Conservation (phyloP, 2,888 invertebrate genomes). For the Schizaphis graminum region DNA sequence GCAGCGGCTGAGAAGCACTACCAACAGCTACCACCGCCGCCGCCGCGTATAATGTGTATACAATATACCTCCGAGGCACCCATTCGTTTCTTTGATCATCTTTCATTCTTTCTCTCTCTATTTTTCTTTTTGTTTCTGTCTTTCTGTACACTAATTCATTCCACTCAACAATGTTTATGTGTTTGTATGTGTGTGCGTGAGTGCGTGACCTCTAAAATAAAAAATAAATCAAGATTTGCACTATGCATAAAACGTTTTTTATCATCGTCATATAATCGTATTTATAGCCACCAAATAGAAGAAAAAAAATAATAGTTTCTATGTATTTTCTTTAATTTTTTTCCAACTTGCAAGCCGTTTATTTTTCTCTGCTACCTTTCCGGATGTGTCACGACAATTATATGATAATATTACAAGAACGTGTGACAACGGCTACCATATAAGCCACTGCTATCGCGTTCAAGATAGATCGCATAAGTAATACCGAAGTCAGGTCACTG, state of each 20-base stretch:
- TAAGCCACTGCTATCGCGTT: neutral
- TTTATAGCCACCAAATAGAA: neutral
- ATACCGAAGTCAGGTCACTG: neutral
- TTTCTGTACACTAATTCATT: neutral
- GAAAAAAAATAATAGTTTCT: neutral
- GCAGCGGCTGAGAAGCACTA: neutral
- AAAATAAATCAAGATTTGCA: constrained; percentile 35
- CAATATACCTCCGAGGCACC: constrained; percentile 42
- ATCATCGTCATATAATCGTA: neutral
- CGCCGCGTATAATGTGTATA: neutral
- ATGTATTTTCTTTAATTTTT: neutral
- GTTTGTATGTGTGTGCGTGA: constrained; percentile 11
- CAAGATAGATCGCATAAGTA: neutral
- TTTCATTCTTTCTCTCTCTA: neutral
- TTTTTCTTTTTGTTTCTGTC: neutral
- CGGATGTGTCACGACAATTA: neutral
- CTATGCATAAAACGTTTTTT: neutral
- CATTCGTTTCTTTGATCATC: constrained; percentile 16
- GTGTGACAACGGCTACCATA: neutral
- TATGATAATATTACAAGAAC: neutral
- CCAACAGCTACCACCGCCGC: neutral
- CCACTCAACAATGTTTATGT: neutral
- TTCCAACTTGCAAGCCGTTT: neutral
- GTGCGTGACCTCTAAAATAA: constrained; percentile 27
- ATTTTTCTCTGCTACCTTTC: constrained; percentile 6